Percentiles rank a stretch among this genome's conserved stretches.
Evolutionary conservation across 2,113 vertebrate genomes (phyloP).

Genomic region (Malaclemys terrapin): DNA sequence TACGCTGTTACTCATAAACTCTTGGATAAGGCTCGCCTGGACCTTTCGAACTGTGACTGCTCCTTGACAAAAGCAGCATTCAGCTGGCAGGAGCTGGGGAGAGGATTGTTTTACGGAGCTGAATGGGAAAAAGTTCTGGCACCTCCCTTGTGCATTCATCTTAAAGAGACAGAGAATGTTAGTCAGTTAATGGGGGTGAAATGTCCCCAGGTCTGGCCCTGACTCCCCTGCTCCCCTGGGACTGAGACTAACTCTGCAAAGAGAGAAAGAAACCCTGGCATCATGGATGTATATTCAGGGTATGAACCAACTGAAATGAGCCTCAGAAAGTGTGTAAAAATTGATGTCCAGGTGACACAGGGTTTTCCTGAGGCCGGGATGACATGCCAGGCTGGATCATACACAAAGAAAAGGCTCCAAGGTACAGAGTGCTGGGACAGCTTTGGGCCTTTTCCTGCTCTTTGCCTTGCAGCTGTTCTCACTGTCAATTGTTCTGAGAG

Average conservation of each 20-base stretch:
- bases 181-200: constrained; percentile 28
- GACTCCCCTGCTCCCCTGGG: constrained; percentile 28
- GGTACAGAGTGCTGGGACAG: not conserved
- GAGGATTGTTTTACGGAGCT: constrained; percentile 28
- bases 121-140: constrained; percentile 50
- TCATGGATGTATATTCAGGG: not conserved
- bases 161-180: constrained; percentile 26
- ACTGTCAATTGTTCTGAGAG: not conserved
- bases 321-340: not conserved
- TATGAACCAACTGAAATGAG: constrained; percentile 20
- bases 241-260: not conserved
- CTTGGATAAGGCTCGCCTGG: constrained; percentile 65
- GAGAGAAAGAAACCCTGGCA: not conserved
- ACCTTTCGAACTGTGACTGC: constrained; percentile 68
- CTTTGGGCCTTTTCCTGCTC: not conserved
- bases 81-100: constrained; percentile 44
- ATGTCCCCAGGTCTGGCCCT: constrained; percentile 23
- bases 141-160: constrained; percentile 58
- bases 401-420: not conserved
- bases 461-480: not conserved
- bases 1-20: constrained; percentile 74
- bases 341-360: not conserved
- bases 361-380: not conserved
- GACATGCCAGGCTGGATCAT: not conserved
- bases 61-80: constrained; percentile 47